Evolutionary conservation across 2,888 invertebrate species (phyloP).

Genomic region (Rotaria sp.): DNA sequence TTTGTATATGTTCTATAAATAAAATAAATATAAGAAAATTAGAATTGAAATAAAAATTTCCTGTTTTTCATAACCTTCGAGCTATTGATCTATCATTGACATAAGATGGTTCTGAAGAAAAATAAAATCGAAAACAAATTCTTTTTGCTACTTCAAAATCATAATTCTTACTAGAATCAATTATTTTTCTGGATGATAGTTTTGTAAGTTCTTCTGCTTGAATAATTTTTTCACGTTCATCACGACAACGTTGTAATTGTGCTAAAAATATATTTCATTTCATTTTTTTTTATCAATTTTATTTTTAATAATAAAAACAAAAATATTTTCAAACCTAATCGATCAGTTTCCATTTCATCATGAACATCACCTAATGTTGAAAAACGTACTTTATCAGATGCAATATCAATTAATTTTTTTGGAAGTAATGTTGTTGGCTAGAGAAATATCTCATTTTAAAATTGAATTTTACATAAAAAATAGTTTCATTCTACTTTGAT

Average conservation of each 20-base stretch:
- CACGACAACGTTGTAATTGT: not conserved
- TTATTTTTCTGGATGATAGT: not conserved
- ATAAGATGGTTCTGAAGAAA: not conserved
- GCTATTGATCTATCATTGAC: not conserved
- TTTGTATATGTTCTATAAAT: not conserved
- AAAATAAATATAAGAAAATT: not conserved
- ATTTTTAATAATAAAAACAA: not conserved
- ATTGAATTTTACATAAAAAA: not conserved
- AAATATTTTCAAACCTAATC: not conserved
- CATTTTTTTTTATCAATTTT: too few species aligned
- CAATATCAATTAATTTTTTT: not conserved
- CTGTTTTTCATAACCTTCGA: too few species aligned
- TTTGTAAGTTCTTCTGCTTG: not conserved
- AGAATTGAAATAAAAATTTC: not conserved
- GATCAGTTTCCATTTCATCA: conserved; percentile 8
- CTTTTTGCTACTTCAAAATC: too few species aligned
- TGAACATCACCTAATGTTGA: not conserved
- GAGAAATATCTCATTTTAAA: not conserved
- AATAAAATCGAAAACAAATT: not conserved
- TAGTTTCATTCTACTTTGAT: conserved; percentile 55
- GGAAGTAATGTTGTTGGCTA: conserved; percentile 5
- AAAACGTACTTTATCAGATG: conserved; percentile 11
- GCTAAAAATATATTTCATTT: not conserved
- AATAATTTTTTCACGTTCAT: conserved; percentile 24
- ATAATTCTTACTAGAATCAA: not conserved